These are phyloP conservation scores for Rhynchophorus ferrugineus DNA, from an alignment of 1,140 invertebrate genomes.

Conservation along the genomic window DNA sequence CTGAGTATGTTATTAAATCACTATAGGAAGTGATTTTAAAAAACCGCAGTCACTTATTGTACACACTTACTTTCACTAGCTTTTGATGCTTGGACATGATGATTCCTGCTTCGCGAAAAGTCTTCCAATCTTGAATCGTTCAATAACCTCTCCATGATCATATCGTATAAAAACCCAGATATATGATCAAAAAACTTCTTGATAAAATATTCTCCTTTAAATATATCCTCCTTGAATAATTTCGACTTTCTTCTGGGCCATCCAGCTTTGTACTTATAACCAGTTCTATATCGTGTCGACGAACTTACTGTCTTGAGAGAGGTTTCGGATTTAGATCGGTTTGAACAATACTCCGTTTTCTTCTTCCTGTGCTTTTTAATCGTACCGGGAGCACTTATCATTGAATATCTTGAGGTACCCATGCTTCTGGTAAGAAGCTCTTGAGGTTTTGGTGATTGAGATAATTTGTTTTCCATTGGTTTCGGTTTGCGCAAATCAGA, in stretches of 20 bases:
- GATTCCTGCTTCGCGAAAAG: neutral
- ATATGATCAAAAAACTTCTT: conserved; percentile 9
- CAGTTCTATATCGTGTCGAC: too few species aligned
- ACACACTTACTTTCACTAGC: neutral
- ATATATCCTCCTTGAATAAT: neutral
- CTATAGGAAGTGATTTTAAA: too few species aligned
- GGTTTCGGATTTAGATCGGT: conserved; percentile 11
- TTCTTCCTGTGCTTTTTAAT: conserved; percentile 5
- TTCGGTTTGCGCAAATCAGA: too few species aligned
- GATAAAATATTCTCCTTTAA: neutral
- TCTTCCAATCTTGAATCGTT: neutral
- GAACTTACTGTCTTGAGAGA: neutral
- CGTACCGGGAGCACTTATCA: neutral
- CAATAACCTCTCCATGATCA: neutral
- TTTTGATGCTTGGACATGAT: neutral
- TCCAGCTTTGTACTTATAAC: neutral
- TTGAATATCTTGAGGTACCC: neutral
- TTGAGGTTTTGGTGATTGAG: neutral
- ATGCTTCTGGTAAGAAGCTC: neutral
- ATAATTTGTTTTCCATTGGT: too few species aligned
- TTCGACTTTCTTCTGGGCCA: neutral
- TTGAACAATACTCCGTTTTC: conserved; percentile 10
- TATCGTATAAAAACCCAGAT: conserved; percentile 1
- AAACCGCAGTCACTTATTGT: too few species aligned
- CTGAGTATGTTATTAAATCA: too few species aligned